These are phyloP conservation scores for Temnothorax unifasciatus DNA, from an alignment of 2,888 invertebrate genomes.

Conservation along the genomic window DNA sequence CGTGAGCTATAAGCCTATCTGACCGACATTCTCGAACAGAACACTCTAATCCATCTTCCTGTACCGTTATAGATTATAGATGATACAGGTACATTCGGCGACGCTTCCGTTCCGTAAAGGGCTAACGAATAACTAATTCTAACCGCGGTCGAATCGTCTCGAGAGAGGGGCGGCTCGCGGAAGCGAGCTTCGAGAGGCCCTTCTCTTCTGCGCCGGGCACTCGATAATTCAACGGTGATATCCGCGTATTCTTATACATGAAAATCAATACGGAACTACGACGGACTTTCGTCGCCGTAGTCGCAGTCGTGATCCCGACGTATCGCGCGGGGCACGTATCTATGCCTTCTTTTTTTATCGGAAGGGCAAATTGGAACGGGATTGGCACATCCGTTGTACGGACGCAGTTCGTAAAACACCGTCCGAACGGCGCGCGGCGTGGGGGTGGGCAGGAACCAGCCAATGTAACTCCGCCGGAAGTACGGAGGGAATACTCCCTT, in stretches of 20 bases:
- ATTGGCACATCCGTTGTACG: conserved; percentile 43
- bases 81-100: conserved; percentile 9
- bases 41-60: not conserved
- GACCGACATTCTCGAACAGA: conserved; percentile 27
- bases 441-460: not conserved
- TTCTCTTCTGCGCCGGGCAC: conserved; percentile 23
- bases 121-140: conserved; percentile 32
- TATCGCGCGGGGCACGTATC: conserved; percentile 35
- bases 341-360: not conserved
- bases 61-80: not conserved
- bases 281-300: conserved; percentile 1
- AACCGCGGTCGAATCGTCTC: not conserved
- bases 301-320: not conserved
- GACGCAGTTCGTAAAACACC: conserved; percentile 27
- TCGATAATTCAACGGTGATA: conserved; percentile 54
- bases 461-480: conserved; percentile 32
- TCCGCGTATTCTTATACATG: conserved; percentile 50
- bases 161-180: conserved; percentile 1
- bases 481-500: not conserved
- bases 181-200: conserved; percentile 14
- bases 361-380: conserved; percentile 33
- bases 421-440: not conserved
- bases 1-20: conserved; percentile 8
- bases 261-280: conserved; percentile 52
- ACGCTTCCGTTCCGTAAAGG: conserved; percentile 12